Evolutionary conservation across 1,140 invertebrate genomes (phyloP).

Genomic region (Palaemon carinicauda): DNA sequence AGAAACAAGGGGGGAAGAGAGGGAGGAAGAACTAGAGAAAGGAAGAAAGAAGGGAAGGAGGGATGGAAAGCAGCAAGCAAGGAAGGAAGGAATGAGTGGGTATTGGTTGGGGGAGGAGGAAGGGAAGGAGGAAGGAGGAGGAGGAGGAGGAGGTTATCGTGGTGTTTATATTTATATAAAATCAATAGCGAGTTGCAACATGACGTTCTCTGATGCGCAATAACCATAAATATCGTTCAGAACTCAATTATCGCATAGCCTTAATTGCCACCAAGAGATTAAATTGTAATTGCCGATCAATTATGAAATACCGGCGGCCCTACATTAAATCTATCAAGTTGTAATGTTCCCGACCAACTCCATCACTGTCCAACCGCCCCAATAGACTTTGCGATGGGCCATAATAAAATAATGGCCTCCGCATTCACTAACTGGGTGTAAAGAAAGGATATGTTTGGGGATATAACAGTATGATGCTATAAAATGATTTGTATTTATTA

Average conservation of each 20-base stretch:
- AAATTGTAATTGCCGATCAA: constrained; percentile 55
- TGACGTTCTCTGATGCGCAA: constrained; percentile 53
- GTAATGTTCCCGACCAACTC: constrained; percentile 10
- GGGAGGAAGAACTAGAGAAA: too few relatives aligned
- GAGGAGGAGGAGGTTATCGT: constrained; percentile 12
- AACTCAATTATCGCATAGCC: constrained; percentile 56
- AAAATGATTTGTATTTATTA: too few relatives aligned
- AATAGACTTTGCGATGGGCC: too few relatives aligned
- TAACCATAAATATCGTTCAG: constrained; percentile 53
- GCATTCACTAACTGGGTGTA: too few relatives aligned
- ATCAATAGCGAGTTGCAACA: constrained; percentile 53
- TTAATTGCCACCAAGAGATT: constrained; percentile 54
- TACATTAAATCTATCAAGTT: constrained; percentile 36
- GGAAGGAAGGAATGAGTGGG: too few relatives aligned
- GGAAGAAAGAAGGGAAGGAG: background rate
- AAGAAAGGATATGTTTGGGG: too few relatives aligned
- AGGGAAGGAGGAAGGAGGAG: background rate
- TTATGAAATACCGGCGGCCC: constrained; percentile 47
- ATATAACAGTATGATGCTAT: too few relatives aligned
- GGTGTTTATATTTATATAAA: constrained; percentile 52
- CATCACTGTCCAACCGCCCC: background rate
- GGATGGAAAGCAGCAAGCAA: too few relatives aligned
- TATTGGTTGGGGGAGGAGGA: background rate
- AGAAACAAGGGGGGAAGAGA: too few relatives aligned
- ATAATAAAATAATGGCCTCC: too few relatives aligned